Evolutionary conservation across 2,888 invertebrate genomes (phyloP), one percentile per base, ranked within the genome.

Genomic region (Chrysolina oricalcia): DNA sequence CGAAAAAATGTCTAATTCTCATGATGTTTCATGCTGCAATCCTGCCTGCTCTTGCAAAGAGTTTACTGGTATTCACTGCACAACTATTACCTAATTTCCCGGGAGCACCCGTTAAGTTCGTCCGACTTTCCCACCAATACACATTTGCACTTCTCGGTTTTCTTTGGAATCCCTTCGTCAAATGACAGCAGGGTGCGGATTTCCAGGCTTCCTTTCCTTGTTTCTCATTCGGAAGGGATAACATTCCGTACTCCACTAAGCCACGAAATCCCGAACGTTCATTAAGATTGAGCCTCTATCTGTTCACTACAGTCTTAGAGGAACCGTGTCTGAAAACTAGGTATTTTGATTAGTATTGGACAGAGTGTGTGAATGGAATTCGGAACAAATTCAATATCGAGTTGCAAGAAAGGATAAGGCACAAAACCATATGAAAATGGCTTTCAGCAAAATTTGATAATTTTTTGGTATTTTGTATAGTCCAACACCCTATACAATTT

Each of bases 281-380:
- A 59, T 59, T 59, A 35, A 59, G 59, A 59, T 15, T 13, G 59
- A 35, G 59, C 35, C n/a, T 59, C 59, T 27, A 59, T 59, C 59
- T 59, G 35, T 59, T 35, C 27, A 27, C 59, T 11, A 27, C 27
- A n/a, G 27, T 27, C n/a, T 59, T n/a, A 23, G 15, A 15, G 27
- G 11, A 5, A 15, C 1, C 27, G 5, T 13, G 59, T 27, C 13
- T 13, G 59, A 27, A 15, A 59, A 5, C n/a, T 27, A 27, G 23
- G 21, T 23, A 56, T 56, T 56, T 56, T 56, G 56, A 56, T 56
- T 56, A 56, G 56, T 56, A 17, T 27, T 5, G 5, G 2, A 27
- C 27, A 27, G 27, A 3, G 27, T 3, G 5, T 27, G 27, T 2
- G 5, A 27, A 27, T 3, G 5, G 5, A 5, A 5, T 3, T 3